Conservation (phyloP, 2,113 vertebrate genomes). For the Ammodytes dubius region DNA sequence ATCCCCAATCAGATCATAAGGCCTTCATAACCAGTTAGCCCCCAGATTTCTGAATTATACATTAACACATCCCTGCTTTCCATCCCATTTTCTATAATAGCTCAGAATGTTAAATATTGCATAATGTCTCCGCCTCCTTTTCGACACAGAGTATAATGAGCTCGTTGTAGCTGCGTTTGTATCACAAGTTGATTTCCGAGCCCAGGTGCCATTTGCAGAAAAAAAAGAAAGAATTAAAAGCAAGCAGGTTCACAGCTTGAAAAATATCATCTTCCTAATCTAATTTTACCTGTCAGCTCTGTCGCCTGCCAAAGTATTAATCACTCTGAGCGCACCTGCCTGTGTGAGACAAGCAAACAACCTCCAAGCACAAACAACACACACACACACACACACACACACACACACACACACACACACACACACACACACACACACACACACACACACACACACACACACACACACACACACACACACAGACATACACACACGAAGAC, state of each 20-base stretch:
- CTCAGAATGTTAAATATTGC: constrained; percentile 13
- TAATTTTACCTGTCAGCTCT: constrained; percentile 52
- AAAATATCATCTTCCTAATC: constrained; percentile 50
- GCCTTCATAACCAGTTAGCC: constrained; percentile 16
- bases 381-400: constrained; percentile 1
- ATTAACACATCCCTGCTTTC: constrained; percentile 10
- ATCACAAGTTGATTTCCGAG: constrained; percentile 17
- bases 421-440: constrained; percentile 12
- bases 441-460: constrained; percentile 34
- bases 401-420: not conserved
- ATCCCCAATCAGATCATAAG: constrained; percentile 38
- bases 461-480: constrained; percentile 11
- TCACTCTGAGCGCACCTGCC: too few species aligned
- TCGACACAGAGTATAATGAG: not conserved
- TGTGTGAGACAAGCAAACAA: too few species aligned
- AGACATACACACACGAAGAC: constrained; percentile 54
- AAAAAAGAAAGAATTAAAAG: not conserved
- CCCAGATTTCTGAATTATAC: constrained; percentile 17
- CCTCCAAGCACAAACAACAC: not conserved
- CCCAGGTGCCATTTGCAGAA: not conserved
- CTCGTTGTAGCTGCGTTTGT: not conserved
- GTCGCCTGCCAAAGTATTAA: constrained; percentile 51
- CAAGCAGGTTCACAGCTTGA: constrained; percentile 15
- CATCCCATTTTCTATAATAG: not conserved
- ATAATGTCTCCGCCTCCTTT: constrained; percentile 1